phyloP scores from a whole-genome alignment of 1,140 invertebrate genomes.

The Limonius californicus region DNA sequence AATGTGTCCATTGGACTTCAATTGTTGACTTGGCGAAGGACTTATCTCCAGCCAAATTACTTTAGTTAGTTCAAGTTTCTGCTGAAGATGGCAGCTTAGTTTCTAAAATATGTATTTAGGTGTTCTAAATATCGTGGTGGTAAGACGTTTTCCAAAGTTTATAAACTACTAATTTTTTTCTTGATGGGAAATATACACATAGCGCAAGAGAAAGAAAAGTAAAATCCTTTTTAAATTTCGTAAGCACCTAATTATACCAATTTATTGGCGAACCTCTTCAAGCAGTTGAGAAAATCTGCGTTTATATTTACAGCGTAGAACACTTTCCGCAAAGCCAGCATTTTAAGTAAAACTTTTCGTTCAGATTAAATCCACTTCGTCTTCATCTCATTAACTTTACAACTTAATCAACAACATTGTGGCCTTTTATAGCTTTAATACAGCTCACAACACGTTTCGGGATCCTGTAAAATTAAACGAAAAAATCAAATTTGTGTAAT shows the following conservation, averaged over 20 bases:
- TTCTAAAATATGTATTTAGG: too few species aligned
- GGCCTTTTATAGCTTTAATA: constrained; percentile 32
- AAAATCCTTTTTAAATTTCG: too few species aligned
- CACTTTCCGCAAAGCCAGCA: not conserved
- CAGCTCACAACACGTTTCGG: constrained; percentile 30
- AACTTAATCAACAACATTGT: constrained; percentile 29
- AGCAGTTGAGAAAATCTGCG: not conserved
- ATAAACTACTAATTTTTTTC: too few species aligned
- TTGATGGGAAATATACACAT: too few species aligned
- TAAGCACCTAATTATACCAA: not conserved
- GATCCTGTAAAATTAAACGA: constrained; percentile 30
- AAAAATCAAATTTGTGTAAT: constrained; percentile 37
- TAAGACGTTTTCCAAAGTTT: too few species aligned
- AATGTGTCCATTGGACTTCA: too few species aligned
- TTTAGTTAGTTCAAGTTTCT: too few species aligned
- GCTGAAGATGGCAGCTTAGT: too few species aligned
- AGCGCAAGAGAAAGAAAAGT: too few species aligned
- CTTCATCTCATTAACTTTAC: constrained; percentile 33
- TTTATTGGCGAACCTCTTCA: not conserved
- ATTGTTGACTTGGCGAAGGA: too few species aligned
- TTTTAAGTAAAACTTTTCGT: constrained; percentile 12
- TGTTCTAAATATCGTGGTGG: too few species aligned
- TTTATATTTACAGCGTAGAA: not conserved
- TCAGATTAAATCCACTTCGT: constrained; percentile 23
- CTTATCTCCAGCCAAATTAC: too few species aligned